phyloP scores from a whole-genome alignment of 2,113 vertebrate species.

The Peromyscus leucopus region DNA sequence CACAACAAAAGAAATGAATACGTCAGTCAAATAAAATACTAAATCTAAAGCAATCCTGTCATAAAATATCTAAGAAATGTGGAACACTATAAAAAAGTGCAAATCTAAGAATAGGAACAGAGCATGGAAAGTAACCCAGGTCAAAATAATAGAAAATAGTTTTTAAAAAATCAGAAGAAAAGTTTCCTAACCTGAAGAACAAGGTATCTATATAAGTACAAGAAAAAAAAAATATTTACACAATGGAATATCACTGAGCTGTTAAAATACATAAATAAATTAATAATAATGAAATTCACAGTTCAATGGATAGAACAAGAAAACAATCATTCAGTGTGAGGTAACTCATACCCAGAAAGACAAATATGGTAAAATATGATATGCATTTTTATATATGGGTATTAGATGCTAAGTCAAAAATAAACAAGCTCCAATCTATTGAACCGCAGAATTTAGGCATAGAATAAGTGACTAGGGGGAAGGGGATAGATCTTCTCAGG shows the following conservation, averaged over 20 bases:
- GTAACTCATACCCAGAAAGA: not conserved
- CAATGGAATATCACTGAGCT: not conserved
- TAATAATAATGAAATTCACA: not conserved
- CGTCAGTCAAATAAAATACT: not conserved
- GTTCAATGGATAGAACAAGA: not conserved
- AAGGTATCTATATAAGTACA: not conserved
- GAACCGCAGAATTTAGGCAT: not conserved
- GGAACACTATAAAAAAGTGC: no score
- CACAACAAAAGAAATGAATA: not conserved
- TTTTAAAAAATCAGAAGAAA: not conserved
- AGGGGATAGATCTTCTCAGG: not conserved
- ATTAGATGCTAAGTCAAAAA: no score
- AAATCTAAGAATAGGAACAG: no score
- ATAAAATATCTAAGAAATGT: no score
- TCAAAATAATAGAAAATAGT: not conserved
- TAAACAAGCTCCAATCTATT: not conserved
- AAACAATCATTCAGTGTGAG: not conserved
- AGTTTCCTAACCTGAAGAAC: not conserved
- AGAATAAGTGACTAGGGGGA: not conserved
- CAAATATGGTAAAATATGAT: not conserved
- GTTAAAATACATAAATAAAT: not conserved
- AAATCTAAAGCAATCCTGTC: no score
- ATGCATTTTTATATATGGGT: no score
- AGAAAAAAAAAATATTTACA: not conserved
- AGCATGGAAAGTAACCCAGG: not conserved